phyloP scores from a whole-genome alignment of 1,140 invertebrate genomes.

The Drosophila azteca region DNA sequence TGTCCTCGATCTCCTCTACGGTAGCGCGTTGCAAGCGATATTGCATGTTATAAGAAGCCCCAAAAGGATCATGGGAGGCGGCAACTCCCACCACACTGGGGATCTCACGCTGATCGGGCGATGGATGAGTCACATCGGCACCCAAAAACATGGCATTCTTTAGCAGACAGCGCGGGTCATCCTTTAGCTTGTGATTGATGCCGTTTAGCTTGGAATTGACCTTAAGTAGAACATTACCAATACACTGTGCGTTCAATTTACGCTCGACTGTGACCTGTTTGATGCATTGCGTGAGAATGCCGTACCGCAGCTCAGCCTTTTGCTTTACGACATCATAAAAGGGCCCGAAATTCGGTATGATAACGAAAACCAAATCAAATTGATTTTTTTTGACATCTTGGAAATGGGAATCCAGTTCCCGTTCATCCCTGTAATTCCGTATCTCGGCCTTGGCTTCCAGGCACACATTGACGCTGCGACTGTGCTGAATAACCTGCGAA shows the following conservation, averaged over 20 bases:
- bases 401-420: constrained; percentile 42
- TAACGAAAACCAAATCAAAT: constrained; percentile 82
- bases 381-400: constrained; percentile 44
- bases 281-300: constrained; percentile 93
- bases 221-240: constrained; percentile 92
- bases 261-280: constrained; percentile 86
- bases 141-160: constrained; percentile 89
- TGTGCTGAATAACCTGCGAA: constrained; percentile 3
- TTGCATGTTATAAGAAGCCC: constrained; percentile 89
- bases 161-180: constrained; percentile 29
- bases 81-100: constrained; percentile 94
- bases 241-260: constrained; percentile 78
- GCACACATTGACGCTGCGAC: constrained; percentile 19
- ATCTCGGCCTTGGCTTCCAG: constrained; percentile 40
- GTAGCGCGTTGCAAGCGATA: constrained; percentile 88
- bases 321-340: constrained; percentile 88
- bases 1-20: constrained; percentile 90
- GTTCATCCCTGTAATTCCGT: constrained; percentile 32
- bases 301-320: constrained; percentile 89
- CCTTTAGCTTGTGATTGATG: constrained; percentile 88
- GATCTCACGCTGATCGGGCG: constrained; percentile 87
- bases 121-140: constrained; percentile 95
- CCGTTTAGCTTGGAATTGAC: constrained; percentile 93
- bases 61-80: constrained; percentile 87
- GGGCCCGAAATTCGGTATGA: constrained; percentile 85